These are phyloP conservation scores for Ptychoptera contaminata DNA, from an alignment of 2,888 invertebrate species.

Conservation along the genomic window DNA sequence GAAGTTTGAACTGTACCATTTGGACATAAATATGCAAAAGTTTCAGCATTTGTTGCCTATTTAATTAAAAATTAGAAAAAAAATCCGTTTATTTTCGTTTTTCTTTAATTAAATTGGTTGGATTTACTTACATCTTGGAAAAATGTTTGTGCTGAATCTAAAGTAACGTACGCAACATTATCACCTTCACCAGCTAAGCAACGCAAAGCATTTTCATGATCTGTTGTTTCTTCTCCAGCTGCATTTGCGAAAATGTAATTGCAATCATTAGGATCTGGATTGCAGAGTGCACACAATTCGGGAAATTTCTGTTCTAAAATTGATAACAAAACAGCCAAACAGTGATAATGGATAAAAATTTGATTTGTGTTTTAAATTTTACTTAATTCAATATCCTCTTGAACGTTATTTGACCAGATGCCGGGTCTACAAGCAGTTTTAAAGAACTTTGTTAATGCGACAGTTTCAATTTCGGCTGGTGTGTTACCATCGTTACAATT, in stretches of 20 bases:
- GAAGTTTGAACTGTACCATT: constrained; percentile 19
- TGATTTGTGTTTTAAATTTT: constrained; percentile 21
- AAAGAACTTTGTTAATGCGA: constrained; percentile 46
- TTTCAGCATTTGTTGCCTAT: constrained; percentile 3
- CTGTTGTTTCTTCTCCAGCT: neutral
- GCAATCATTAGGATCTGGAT: constrained; percentile 17
- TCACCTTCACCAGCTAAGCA: constrained; percentile 36
- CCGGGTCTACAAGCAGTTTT: constrained; percentile 57
- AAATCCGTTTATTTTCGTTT: too few relatives aligned
- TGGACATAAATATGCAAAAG: constrained; percentile 22
- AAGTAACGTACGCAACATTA: constrained; percentile 39
- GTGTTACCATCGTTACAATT: constrained; percentile 23
- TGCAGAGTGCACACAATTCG: constrained; percentile 36
- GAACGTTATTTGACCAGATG: constrained; percentile 39
- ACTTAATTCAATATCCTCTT: constrained; percentile 42
- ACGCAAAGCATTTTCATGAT: constrained; percentile 36
- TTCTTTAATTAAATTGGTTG: neutral
- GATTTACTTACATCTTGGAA: constrained; percentile 20
- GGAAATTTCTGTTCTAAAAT: constrained; percentile 36
- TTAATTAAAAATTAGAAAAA: too few relatives aligned
- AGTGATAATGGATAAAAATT: too few relatives aligned
- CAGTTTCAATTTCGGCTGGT: constrained; percentile 42
- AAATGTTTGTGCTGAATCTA: constrained; percentile 23
- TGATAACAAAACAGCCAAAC: constrained; percentile 11
- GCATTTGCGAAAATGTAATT: neutral